Conservation (phyloP, 2,113 vertebrate genomes). For the Ahaetulla prasina region DNA sequence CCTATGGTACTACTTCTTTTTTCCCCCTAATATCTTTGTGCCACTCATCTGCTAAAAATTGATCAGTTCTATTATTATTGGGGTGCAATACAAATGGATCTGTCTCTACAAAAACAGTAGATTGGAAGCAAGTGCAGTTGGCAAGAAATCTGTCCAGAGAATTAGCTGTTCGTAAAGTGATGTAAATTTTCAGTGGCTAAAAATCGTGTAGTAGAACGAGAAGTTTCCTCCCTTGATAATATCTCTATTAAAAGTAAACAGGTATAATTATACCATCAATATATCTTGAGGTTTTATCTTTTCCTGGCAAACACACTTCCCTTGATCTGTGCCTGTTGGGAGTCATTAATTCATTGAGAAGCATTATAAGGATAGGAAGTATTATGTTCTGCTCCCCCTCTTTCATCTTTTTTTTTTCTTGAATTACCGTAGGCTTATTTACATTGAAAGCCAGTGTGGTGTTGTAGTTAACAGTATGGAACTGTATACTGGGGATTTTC, state of each 20-base stretch:
- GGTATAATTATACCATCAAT: background rate
- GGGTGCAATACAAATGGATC: background rate
- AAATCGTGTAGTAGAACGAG: accelerated
- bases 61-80: background rate
- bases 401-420: background rate
- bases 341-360: background rate
- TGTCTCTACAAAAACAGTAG: background rate
- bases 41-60: background rate
- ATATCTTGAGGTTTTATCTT: background rate
- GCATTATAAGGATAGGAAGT: background rate
- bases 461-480: background rate
- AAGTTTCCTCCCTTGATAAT: background rate
- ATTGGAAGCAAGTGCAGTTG: background rate
- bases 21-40: background rate
- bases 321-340: background rate
- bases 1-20: background rate
- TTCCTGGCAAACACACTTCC: background rate
- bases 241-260: background rate
- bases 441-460: background rate
- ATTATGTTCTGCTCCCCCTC: background rate
- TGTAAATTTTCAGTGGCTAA: background rate
- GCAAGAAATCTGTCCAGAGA: conserved; percentile 1
- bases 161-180: background rate
- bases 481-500: background rate
- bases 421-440: background rate